A percentile compares a stretch with the other conserved stretches of the same genome.
phyloP scores from a whole-genome alignment of 2,797 vertebrate species.

The Buceros bicornis region DNA sequence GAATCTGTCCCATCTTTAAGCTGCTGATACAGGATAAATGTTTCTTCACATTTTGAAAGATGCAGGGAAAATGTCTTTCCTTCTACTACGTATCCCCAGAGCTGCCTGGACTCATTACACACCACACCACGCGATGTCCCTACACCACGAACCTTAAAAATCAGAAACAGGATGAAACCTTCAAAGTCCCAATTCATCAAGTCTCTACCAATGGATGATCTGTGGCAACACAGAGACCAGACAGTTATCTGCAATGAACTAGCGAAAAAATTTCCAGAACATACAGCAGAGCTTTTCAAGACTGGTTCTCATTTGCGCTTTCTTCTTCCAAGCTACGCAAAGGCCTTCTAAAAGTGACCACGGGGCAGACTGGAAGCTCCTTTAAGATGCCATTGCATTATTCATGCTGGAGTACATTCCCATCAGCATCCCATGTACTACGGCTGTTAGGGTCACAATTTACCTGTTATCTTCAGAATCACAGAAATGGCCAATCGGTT shows the following conservation, averaged over 20 bases:
- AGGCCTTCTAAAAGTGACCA: neutral
- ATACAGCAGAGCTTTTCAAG: neutral
- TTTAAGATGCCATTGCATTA: neutral
- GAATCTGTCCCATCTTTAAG: neutral
- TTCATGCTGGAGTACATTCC: neutral
- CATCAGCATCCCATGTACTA: accelerated
- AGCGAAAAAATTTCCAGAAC: neutral
- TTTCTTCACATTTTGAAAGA: neutral
- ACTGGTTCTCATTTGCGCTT: neutral
- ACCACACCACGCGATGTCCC: neutral
- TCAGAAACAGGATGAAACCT: neutral
- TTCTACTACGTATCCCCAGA: neutral
- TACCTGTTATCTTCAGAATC: accelerated
- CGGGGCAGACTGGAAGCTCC: neutral
- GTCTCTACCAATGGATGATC: neutral
- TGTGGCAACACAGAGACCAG: neutral
- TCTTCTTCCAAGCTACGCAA: neutral
- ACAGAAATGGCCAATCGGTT: neutral
- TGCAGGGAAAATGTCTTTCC: neutral
- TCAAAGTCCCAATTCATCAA: neutral
- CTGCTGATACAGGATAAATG: constrained; percentile 12
- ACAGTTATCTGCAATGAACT: neutral
- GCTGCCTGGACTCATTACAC: neutral
- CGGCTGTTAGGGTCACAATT: neutral
- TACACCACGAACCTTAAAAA: neutral